These are phyloP conservation scores for Crossocerus cetratus DNA, from an alignment of 2,888 invertebrate species.

Conservation along the genomic window DNA sequence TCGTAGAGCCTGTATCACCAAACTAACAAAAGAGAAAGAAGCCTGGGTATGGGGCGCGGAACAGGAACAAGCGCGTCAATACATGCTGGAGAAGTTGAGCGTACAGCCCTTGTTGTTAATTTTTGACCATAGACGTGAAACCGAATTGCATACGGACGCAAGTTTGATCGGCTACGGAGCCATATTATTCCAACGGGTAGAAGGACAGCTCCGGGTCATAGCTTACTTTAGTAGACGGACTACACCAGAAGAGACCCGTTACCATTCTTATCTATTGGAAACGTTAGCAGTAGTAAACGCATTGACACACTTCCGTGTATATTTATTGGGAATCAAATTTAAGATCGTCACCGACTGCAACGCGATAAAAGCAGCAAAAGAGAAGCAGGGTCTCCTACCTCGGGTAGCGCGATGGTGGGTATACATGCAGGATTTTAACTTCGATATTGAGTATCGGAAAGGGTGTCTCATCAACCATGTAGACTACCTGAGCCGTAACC, in stretches of 20 bases:
- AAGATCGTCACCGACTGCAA: slow-evolving; percentile 19
- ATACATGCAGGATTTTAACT: slow-evolving; percentile 48
- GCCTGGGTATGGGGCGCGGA: background rate
- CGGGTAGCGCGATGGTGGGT: background rate
- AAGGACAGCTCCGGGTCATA: slow-evolving; percentile 3
- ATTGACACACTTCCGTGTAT: slow-evolving; percentile 35
- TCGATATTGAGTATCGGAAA: slow-evolving; percentile 49
- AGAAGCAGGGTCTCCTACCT: background rate
- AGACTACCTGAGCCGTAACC: slow-evolving; percentile 32
- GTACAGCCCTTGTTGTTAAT: slow-evolving; percentile 1
- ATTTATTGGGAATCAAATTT: slow-evolving; percentile 39
- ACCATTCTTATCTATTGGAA: slow-evolving; percentile 9
- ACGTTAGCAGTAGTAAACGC: slow-evolving; percentile 15
- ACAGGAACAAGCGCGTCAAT: background rate
- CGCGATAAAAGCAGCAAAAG: background rate
- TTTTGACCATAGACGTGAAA: background rate
- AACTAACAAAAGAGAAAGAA: background rate
- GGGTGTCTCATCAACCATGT: slow-evolving; percentile 51
- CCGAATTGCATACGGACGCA: slow-evolving; percentile 7
- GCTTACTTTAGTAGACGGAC: slow-evolving; percentile 16
- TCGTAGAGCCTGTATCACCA: background rate
- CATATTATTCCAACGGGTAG: slow-evolving; percentile 11
- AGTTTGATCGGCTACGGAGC: slow-evolving; percentile 1
- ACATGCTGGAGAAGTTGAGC: background rate
- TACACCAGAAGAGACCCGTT: slow-evolving; percentile 1